These are phyloP conservation scores for Balearica regulorum DNA, from an alignment of 2,797 vertebrate genomes.

Conservation along the genomic window DNA sequence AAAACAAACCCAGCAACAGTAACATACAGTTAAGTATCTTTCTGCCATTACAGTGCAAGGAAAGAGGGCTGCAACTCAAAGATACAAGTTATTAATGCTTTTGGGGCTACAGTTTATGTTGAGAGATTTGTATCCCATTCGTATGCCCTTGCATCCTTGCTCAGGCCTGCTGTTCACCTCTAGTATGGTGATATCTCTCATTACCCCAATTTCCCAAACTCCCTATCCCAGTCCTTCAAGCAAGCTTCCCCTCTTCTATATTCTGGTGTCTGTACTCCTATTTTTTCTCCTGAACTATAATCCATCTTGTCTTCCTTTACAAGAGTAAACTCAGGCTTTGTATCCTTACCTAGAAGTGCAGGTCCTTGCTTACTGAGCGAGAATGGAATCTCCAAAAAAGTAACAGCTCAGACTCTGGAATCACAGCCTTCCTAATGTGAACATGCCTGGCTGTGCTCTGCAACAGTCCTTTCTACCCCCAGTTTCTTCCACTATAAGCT, in stretches of 20 bases:
- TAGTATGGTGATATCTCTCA: background rate
- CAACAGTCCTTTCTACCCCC: background rate
- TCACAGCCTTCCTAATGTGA: background rate
- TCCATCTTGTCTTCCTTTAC: background rate
- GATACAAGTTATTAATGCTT: background rate
- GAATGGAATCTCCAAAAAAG: background rate
- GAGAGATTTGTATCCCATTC: background rate
- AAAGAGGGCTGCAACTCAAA: background rate
- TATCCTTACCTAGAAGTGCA: background rate
- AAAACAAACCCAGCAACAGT: background rate
- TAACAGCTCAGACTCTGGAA: background rate
- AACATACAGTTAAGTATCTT: background rate
- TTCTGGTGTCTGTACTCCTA: background rate
- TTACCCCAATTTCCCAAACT: background rate
- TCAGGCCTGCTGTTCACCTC: background rate
- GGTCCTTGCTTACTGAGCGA: background rate
- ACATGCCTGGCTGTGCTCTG: background rate
- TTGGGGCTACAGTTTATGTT: background rate
- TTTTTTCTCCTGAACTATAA: background rate
- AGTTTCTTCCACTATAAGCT: background rate
- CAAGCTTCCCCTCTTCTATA: background rate
- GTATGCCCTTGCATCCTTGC: background rate
- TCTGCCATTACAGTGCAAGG: background rate
- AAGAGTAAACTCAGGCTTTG: background rate
- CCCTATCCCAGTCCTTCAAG: background rate